Evolutionary conservation across 2,888 invertebrate genomes (phyloP), one percentile per base, ranked within the genome.

Genomic region (Neuroscelio doddi): DNA sequence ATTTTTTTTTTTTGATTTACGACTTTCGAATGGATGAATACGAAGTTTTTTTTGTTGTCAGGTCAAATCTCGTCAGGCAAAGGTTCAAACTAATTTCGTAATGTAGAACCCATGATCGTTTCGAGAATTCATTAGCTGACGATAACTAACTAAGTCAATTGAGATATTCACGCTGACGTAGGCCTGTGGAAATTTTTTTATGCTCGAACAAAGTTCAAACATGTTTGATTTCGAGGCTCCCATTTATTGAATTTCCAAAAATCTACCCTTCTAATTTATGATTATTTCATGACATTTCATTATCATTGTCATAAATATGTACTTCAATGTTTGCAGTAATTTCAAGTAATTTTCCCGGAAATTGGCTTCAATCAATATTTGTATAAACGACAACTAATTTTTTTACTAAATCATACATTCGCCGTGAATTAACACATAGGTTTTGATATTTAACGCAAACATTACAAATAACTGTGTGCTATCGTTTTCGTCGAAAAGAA

Each of bases 1-100:
- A 75, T 80, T 80, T 78, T 75, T n/a, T n/a, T n/a, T n/a, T 74
- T 73, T 64, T 80, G 78, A 80, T 80, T 80, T 80, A 80, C 73
- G 78, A 75, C 58, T 71, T 69, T 71, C 64, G 65, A 69, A 74
- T 75, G 71, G 70, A 68, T 64, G 66, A 71, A 47, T 49, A 49
- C 56, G 49, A 53, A 67, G 56, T 62, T 70, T 72, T 70, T 71
- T 70, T 65, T 71, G 63, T 63, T n/a, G n/a, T n/a, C 58, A 68
- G 68, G 70, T 64, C 71, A 68, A 68, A 45, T 55, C 61, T 41
- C 55, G 45, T 56, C 64, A 61, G 59, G 32, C 66, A 56, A 62
- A 69, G 72, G 74, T 72, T 72, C 73, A 70, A 71, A 73, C 76
- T 75, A 76, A 79, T 81, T 81, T 79, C 74, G 75, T 80, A 77